A percentile compares a stretch with the other conserved stretches of the same genome.
Evolutionary conservation across 2,888 invertebrate genomes (phyloP).

Genomic region (Drosophila pegasa): DNA sequence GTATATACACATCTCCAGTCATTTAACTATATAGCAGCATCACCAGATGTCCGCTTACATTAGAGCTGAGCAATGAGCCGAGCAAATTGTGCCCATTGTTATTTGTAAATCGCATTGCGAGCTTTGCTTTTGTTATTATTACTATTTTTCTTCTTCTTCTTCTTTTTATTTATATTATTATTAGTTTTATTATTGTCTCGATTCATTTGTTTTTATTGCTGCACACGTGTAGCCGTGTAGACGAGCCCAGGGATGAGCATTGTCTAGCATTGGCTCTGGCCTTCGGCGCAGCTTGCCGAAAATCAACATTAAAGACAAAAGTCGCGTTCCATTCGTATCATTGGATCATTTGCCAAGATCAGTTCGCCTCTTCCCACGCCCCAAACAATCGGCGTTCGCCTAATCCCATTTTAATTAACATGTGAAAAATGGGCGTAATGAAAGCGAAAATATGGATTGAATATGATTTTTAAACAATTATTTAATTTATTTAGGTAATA

Average conservation of each 20-base stretch:
- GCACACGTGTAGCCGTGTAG: constrained; percentile 40
- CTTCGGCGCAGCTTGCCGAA: constrained; percentile 62
- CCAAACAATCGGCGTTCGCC: constrained; percentile 3
- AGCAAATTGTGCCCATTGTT: constrained; percentile 78
- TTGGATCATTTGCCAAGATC: constrained; percentile 20
- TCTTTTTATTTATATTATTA: constrained; percentile 18
- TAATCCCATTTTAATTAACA: constrained; percentile 54
- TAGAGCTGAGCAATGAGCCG: constrained; percentile 63
- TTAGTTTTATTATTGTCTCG: constrained; percentile 20
- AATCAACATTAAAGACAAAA: constrained; percentile 28
- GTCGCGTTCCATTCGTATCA: constrained; percentile 22
- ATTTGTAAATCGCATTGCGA: constrained; percentile 74
- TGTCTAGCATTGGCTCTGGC: constrained; percentile 57
- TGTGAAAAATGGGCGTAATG: neutral
- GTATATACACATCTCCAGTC: constrained; percentile 2
- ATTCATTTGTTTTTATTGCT: constrained; percentile 18
- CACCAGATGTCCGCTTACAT: constrained; percentile 75
- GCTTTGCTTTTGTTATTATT: constrained; percentile 54
- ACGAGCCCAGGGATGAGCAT: constrained; percentile 44
- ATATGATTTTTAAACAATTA: neutral
- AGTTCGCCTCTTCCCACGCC: constrained; percentile 47
- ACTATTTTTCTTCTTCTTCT: neutral
- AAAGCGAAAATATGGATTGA: neutral
- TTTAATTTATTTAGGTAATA: neutral
- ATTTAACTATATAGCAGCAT: constrained; percentile 31